Base-by-base conservation (phyloP, 2,797 vertebrate species). In the Pogoniulus pusillus region DNA sequence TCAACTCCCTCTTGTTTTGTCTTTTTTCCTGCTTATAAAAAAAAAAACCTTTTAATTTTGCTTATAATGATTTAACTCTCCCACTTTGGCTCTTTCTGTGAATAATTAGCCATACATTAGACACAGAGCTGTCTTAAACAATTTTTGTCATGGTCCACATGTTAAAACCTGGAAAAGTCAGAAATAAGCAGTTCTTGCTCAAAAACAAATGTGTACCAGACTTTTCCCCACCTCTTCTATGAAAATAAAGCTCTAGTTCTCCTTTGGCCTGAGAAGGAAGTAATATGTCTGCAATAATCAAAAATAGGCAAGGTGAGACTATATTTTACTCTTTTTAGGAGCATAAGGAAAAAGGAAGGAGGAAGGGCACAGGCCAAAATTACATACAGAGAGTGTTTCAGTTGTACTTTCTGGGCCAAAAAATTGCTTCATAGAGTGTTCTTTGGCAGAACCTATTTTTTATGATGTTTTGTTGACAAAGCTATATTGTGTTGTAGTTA, bases 101-200 rank as follows among this genome's bases (percentile, higher is more conserved):
- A 77, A 24, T 90, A 53, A 87, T 30, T 43, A 35, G 66, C 62
- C 10, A 30, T 54, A 30, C 23, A 73, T 83, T 18, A 32, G 15
- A 89, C n/a, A 35, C 30, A 55, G 73, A 76, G 16, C 51, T 89
- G 35, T 89, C 95, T 90, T 89, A 64, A 92, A 64, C 59, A 12
- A 8, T 71, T 84, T 4, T 80, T 85, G 24, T 63, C 59, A 30
- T 12, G 82, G n/a, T 59, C 47, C 37, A 62, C 6, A 6, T 43
- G 18, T 13, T 64, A 54, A 77, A 87, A 39, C 16, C 11, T 24
- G 45, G 82, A 84, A 87, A 68, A 76, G 34, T 32, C 10, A 22
- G 75, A 74, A 91, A 51, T 2, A 45, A 83, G 30, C 7, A 26
- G 4, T 27, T 68, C 23, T 35, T 45, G 5, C 2, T 62, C 27